Evolutionary conservation across 2,113 vertebrate species (phyloP).

Genomic region (Reinhardtius hippoglossoides): DNA sequence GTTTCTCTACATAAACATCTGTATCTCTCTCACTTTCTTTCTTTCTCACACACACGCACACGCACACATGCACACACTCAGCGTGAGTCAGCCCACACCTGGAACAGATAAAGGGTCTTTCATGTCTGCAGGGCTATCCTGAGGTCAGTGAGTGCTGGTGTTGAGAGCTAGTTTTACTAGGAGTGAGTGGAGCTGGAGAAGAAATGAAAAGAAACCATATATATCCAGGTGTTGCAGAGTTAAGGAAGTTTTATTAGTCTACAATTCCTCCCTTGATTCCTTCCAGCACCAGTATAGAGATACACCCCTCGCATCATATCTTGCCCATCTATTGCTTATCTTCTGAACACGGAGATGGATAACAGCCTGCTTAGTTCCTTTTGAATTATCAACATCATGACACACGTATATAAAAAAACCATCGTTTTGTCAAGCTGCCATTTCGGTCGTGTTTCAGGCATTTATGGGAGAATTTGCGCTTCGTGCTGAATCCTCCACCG

Average conservation of each 20-base stretch:
- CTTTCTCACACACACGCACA: conserved; percentile 39
- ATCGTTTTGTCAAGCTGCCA: conserved; percentile 45
- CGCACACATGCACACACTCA: conserved; percentile 41
- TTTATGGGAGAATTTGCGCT: conserved; percentile 52
- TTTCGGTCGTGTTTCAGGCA: conserved; percentile 54
- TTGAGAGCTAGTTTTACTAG: conserved; percentile 80
- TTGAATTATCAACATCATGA: conserved; percentile 62
- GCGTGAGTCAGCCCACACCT: conserved; percentile 78
- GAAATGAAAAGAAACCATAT: conserved; percentile 77
- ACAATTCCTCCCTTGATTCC: conserved; percentile 60
- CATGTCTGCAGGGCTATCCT: conserved; percentile 81
- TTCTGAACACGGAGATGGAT: conserved; percentile 45
- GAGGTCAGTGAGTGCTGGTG: conserved; percentile 82
- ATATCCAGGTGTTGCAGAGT: conserved; percentile 77
- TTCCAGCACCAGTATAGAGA: conserved; percentile 36
- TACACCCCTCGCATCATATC: conserved; percentile 37
- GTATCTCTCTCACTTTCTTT: conserved; percentile 47
- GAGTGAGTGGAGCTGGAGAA: conserved; percentile 70
- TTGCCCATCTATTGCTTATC: conserved; percentile 61
- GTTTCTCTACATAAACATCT: conserved; percentile 68
- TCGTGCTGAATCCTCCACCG: conserved; percentile 24
- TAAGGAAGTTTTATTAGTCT: conserved; percentile 69
- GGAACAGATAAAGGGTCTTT: conserved; percentile 85
- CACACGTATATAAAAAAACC: conserved; percentile 45
- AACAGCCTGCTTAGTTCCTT: conserved; percentile 48